Evolutionary conservation across 2,888 invertebrate genomes (phyloP), one percentile per base, ranked within the genome.

Genomic region (Thera britannica): DNA sequence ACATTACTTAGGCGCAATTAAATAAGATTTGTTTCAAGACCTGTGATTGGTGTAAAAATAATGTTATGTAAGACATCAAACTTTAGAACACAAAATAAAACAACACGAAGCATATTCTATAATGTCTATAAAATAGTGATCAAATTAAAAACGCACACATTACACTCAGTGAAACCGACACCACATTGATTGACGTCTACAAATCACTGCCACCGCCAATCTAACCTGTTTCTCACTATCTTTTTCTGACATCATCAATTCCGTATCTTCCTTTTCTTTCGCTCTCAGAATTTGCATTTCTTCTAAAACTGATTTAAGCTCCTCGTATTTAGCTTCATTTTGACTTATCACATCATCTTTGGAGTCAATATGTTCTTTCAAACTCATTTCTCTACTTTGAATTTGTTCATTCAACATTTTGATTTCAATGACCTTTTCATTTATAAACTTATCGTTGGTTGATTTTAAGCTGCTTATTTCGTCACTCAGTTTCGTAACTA

Each of bases 171-270:
- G 49, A 48, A 55, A 73, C 72, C 72, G 58, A 56, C 72, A 73
- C 73, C 72, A 75, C 69, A 73, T 55, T 56, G 59, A 68, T 36
- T 54, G 62, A 74, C 61, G 51, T 71, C 49, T 41, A 64, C 59
- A 67, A 61, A 38, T 75, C 80, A 80, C 76, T 75, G 34, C 69
- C 74, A 78, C 69, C 70, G 67, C 71, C 70, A 68, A 75, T 83
- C 91, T 87, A 84, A 93, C 92, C 92, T 93, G 87, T 72, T 76
- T 83, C 65, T 87, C 85, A 71, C 73, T 84, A 65, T 88, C 84
- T 84, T 77, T 90, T 63, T 86, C 83, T 67, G 75, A 71, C 58
- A 89, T 62, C 5, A 76, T 9, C 61, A 71, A 65, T 51, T 82
- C 80, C 76, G 84, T 70, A 54, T 86, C 80, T 78, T 86, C 79